These are phyloP conservation scores for Apaloderma vittatum DNA, from an alignment of 2,113 vertebrate genomes.

Conservation along the genomic window DNA sequence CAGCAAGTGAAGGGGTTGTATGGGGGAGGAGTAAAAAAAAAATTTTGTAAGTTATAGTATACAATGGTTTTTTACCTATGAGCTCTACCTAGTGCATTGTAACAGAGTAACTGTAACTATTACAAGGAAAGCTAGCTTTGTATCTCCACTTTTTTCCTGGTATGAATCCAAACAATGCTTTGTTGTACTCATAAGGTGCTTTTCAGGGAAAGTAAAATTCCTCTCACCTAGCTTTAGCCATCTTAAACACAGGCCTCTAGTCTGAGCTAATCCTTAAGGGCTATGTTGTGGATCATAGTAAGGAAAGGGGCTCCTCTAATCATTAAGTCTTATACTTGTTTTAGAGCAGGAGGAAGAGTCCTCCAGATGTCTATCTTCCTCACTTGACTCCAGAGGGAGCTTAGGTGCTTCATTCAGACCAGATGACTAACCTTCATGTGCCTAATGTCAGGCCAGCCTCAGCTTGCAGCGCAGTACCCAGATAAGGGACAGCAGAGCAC, in stretches of 20 bases:
- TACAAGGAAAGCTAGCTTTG: not conserved
- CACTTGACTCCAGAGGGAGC: not conserved
- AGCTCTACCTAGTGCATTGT: not conserved
- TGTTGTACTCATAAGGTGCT: not conserved
- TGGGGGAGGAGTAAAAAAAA: too few relatives aligned
- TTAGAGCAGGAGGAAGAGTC: not conserved
- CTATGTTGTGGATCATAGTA: fast-evolving
- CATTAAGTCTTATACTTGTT: not conserved
- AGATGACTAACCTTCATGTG: not conserved
- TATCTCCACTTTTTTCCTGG: not conserved
- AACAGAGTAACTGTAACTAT: not conserved
- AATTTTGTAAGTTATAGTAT: too few relatives aligned
- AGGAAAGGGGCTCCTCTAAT: not conserved
- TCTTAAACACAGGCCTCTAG: not conserved
- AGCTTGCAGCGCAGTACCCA: not conserved
- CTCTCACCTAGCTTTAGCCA: not conserved
- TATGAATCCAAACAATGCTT: not conserved
- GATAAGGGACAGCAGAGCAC: not conserved
- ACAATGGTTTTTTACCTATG: too few relatives aligned
- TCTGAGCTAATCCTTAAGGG: not conserved
- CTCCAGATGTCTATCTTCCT: not conserved
- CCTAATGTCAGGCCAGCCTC: not conserved
- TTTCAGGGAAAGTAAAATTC: not conserved
- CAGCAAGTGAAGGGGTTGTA: not conserved
- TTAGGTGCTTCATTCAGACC: not conserved